Conservation (phyloP, 2,888 invertebrate genomes). For the Leuctra nigra region DNA sequence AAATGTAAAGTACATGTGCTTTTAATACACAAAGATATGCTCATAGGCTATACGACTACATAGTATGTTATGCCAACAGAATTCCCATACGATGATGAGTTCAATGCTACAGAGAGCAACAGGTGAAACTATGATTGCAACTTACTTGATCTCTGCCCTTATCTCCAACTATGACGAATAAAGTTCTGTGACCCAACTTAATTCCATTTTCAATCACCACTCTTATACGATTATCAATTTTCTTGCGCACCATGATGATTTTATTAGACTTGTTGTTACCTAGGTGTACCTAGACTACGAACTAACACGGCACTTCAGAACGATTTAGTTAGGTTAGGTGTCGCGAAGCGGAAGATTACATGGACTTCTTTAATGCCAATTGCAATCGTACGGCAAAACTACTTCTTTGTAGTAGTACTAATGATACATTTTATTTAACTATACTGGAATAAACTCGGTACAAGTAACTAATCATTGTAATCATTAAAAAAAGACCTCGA, state of each 20-base stretch:
- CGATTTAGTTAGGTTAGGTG: too few relatives aligned
- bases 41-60: neutral
- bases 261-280: too few relatives aligned
- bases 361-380: too few relatives aligned
- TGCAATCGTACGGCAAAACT: too few relatives aligned
- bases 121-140: neutral
- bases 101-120: neutral
- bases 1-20: conserved; percentile 23
- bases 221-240: conserved; percentile 94
- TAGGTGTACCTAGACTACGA: too few relatives aligned
- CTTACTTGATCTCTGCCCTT: conserved; percentile 90
- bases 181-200: conserved; percentile 77
- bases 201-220: conserved; percentile 97
- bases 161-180: conserved; percentile 94
- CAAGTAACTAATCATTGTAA: too few relatives aligned
- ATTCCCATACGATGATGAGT: neutral
- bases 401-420: too few relatives aligned
- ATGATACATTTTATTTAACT: too few relatives aligned
- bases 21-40: neutral
- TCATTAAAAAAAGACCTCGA: too few relatives aligned
- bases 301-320: too few relatives aligned
- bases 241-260: conserved; percentile 76
- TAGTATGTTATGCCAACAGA: neutral
- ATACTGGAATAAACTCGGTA: too few relatives aligned
- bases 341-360: too few relatives aligned